Conservation (phyloP, 2,888 invertebrate genomes). For the Byasa hedistus region DNA sequence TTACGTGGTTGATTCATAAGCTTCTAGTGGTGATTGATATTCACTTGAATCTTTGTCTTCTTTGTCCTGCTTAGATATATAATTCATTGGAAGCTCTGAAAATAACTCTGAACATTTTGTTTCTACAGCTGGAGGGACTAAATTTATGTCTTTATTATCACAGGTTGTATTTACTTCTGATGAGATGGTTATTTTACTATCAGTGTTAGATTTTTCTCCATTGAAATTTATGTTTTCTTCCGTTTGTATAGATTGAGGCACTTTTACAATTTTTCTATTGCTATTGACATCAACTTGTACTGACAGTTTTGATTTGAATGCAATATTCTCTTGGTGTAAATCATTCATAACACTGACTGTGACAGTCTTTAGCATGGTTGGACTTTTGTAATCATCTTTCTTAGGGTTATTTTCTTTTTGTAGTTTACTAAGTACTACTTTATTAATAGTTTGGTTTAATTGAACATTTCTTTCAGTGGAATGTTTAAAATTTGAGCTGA, state of each 20-base stretch:
- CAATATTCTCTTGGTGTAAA: slow-evolving; percentile 41
- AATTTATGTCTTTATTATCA: slow-evolving; percentile 34
- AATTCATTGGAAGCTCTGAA: slow-evolving; percentile 17
- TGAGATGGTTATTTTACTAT: slow-evolving; percentile 27
- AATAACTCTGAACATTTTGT: slow-evolving; percentile 31
- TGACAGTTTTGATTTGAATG: slow-evolving; percentile 46
- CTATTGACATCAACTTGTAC: slow-evolving; percentile 55
- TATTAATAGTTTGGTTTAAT: slow-evolving; percentile 41
- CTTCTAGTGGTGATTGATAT: slow-evolving; percentile 67
- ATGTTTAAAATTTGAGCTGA: slow-evolving; percentile 60
- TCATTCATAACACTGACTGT: slow-evolving; percentile 59
- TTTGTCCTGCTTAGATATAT: slow-evolving; percentile 26
- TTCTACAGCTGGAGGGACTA: slow-evolving; percentile 37
- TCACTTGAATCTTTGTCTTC: slow-evolving; percentile 45
- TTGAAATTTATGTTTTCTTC: slow-evolving; percentile 39
- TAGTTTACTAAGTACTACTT: slow-evolving; percentile 44
- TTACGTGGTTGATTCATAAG: slow-evolving; percentile 60
- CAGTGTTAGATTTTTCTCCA: slow-evolving; percentile 28
- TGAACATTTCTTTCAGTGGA: slow-evolving; percentile 47
- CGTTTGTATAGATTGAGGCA: slow-evolving; percentile 42
- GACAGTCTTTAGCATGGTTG: slow-evolving; percentile 46
- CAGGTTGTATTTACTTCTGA: slow-evolving; percentile 21
- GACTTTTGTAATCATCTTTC: slow-evolving; percentile 51
- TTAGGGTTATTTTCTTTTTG: slow-evolving; percentile 69
- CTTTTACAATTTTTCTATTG: slow-evolving; percentile 58